These are phyloP conservation scores for Nyctibius bracteatus DNA, from an alignment of 2,113 vertebrate species.

Conservation along the genomic window DNA sequence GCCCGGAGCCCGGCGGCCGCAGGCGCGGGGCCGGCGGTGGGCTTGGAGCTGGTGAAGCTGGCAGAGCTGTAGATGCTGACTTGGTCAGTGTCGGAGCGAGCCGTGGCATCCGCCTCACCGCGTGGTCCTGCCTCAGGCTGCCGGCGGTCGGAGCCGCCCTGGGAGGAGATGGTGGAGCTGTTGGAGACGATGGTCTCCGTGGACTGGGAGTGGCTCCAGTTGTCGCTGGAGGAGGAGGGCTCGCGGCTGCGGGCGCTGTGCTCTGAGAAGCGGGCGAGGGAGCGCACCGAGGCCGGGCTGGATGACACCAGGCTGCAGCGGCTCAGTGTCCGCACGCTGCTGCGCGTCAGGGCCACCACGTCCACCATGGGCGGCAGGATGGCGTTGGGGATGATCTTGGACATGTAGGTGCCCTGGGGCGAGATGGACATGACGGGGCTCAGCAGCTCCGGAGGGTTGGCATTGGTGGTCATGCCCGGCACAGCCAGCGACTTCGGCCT, in stretches of 20 bases:
- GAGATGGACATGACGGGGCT: conserved; percentile 94
- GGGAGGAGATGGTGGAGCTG: conserved; percentile 85
- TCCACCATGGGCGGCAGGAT: conserved; percentile 89
- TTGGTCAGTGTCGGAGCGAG: conserved; percentile 48
- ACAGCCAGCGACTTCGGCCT: conserved; percentile 92
- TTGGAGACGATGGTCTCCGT: conserved; percentile 89
- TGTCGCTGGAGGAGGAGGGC: conserved; percentile 78
- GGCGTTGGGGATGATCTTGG: conserved; percentile 95
- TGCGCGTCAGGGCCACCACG: conserved; percentile 85
- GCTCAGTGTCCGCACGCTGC: conserved; percentile 82
- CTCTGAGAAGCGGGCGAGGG: conserved; percentile 69
- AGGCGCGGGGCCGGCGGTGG: background rate
- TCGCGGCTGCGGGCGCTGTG: conserved; percentile 62
- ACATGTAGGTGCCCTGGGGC: conserved; percentile 92
- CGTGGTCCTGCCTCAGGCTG: background rate
- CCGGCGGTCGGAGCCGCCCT: conserved; percentile 71
- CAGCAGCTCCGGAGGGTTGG: conserved; percentile 79
- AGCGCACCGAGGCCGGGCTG: conserved; percentile 84
- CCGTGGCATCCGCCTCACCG: background rate
- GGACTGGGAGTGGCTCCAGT: conserved; percentile 89
- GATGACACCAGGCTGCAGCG: conserved; percentile 84
- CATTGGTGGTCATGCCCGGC: conserved; percentile 81
- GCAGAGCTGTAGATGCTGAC: conserved; percentile 60
- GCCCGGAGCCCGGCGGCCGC: background rate
- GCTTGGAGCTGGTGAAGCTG: conserved; percentile 40